These are phyloP conservation scores for Drosophila eohydei DNA, from an alignment of 2,888 invertebrate species.

Conservation along the genomic window DNA sequence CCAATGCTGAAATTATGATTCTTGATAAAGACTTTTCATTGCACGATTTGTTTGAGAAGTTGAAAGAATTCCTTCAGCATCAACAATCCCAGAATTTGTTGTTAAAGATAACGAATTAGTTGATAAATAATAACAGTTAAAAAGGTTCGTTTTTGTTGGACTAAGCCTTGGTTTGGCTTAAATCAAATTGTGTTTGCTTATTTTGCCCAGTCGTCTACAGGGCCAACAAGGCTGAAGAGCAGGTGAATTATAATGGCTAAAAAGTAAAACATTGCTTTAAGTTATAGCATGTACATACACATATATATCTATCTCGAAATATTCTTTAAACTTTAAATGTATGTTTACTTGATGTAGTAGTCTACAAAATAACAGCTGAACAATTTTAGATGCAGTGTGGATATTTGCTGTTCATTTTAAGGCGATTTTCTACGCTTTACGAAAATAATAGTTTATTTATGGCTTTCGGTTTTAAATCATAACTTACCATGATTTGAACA, in stretches of 20 bases:
- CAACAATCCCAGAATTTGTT: neutral
- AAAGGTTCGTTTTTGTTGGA: neutral
- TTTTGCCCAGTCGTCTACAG: neutral
- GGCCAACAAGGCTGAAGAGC: neutral
- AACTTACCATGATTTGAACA: neutral
- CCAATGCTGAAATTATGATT: conserved; percentile 3
- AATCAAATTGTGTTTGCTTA: neutral
- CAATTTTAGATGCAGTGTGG: neutral
- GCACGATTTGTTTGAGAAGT: neutral
- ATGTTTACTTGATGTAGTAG: neutral
- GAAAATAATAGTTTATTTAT: neutral
- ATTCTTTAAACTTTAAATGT: too few relatives aligned
- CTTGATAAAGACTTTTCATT: conserved; percentile 1
- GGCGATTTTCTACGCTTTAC: neutral
- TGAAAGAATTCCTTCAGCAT: neutral
- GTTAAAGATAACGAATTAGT: neutral
- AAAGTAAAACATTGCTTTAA: neutral
- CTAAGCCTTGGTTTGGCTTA: neutral
- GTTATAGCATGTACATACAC: neutral
- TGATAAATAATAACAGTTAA: neutral
- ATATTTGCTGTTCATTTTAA: neutral
- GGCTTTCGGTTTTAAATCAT: neutral
- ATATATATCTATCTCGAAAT: neutral
- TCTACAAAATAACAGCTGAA: neutral
- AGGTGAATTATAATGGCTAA: neutral